Evolutionary conservation across 2,797 vertebrate species (phyloP).

Genomic region (Tapera naevia): DNA sequence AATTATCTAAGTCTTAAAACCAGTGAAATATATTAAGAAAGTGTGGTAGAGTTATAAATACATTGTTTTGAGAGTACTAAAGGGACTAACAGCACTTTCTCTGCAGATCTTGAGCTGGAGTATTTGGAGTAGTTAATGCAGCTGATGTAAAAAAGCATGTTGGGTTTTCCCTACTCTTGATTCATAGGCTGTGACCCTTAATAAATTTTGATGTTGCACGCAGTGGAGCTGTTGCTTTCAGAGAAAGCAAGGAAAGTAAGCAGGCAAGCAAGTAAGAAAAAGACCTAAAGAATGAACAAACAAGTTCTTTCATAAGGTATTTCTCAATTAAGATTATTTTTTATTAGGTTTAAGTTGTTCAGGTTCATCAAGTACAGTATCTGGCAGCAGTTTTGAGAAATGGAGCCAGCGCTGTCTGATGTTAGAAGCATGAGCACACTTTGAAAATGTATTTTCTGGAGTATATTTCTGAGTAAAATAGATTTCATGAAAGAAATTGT

Average conservation of each 20-base stretch:
- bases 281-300: conserved; percentile 42
- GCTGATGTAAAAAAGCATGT: conserved; percentile 21
- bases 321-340: conserved; percentile 36
- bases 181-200: conserved; percentile 50
- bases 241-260: conserved; percentile 17
- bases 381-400: neutral
- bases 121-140: conserved; percentile 18
- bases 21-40: conserved; percentile 24
- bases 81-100: conserved; percentile 10
- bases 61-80: neutral
- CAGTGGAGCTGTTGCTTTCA: conserved; percentile 30
- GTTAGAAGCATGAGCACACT: neutral
- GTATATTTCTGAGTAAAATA: conserved; percentile 1
- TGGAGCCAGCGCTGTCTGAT: neutral
- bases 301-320: conserved; percentile 44
- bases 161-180: conserved; percentile 10
- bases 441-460: neutral
- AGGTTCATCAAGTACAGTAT: neutral
- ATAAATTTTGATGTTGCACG: conserved; percentile 26
- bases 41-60: neutral
- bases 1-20: conserved; percentile 42
- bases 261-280: conserved; percentile 12
- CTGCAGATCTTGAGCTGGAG: neutral
- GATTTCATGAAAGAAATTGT: neutral
- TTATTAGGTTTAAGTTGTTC: neutral